Percentiles rank a stretch among this genome's conserved stretches.
Conservation (phyloP, 2,797 vertebrate species). For the Pangasius krempfi region DNA sequence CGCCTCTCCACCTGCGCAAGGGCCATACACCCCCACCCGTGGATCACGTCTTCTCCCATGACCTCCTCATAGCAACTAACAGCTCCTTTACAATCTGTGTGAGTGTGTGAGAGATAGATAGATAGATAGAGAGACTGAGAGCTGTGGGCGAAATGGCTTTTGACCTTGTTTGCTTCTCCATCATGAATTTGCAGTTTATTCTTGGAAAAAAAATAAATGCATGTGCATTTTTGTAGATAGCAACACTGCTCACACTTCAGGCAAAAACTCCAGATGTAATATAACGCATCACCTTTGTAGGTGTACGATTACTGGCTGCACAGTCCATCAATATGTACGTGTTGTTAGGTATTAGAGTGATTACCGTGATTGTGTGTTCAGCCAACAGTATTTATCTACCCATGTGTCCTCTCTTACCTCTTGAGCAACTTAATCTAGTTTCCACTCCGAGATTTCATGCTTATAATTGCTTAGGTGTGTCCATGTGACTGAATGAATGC, state of each 20-base stretch:
- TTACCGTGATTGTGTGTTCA: neutral
- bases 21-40: constrained; percentile 80
- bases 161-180: constrained; percentile 15
- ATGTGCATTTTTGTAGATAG: neutral
- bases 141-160: constrained; percentile 21
- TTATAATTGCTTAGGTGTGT: constrained; percentile 1
- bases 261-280: neutral
- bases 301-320: neutral
- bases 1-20: constrained; percentile 79
- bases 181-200: neutral
- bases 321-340: neutral
- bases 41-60: constrained; percentile 81
- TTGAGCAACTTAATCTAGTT: neutral
- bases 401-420: neutral
- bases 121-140: neutral
- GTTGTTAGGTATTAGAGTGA: neutral
- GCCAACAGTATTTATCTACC: neutral
- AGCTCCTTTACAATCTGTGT: constrained; percentile 18
- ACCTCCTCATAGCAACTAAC: constrained; percentile 59
- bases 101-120: neutral
- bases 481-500: neutral
- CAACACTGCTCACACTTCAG: neutral
- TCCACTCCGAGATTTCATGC: neutral
- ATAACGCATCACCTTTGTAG: neutral
- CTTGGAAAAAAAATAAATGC: neutral